Evolutionary conservation across 1,140 invertebrate species (phyloP).

Genomic region (Lepidostoma basale): DNA sequence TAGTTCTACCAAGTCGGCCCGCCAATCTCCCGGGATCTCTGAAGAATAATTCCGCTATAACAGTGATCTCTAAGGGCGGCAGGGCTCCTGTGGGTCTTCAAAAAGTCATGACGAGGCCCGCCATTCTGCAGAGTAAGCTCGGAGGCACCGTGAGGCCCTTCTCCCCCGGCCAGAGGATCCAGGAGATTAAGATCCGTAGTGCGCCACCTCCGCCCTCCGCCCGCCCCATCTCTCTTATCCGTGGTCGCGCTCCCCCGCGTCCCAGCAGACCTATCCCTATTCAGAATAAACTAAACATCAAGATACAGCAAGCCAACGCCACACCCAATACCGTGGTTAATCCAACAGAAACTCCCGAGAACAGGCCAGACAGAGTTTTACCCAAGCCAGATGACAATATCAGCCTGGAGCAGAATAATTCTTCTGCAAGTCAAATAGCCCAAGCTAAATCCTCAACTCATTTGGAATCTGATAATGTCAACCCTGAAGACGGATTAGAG

Average conservation of each 20-base stretch:
- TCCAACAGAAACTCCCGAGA: not conserved
- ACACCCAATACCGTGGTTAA: not conserved
- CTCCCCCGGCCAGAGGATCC: conserved; percentile 52
- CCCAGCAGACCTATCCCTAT: conserved; percentile 35
- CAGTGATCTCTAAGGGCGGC: conserved; percentile 66
- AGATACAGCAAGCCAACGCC: conserved; percentile 36
- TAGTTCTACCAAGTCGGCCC: conserved; percentile 51
- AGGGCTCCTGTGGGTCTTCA: conserved; percentile 54
- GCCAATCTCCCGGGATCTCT: conserved; percentile 65
- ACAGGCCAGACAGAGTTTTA: not conserved
- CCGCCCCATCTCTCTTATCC: conserved; percentile 31
- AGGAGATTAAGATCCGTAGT: conserved; percentile 48
- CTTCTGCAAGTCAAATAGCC: not conserved
- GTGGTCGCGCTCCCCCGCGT: conserved; percentile 23
- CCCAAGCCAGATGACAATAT: too few relatives aligned
- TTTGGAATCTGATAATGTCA: conserved; percentile 8
- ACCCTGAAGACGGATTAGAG: conserved; percentile 10
- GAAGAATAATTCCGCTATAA: conserved; percentile 71
- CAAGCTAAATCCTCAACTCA: too few relatives aligned
- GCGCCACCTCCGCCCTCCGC: not conserved
- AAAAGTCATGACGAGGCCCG: conserved; percentile 51
- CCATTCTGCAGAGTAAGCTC: conserved; percentile 51
- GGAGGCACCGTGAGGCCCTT: conserved; percentile 48
- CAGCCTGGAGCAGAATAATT: not conserved
- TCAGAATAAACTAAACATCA: conserved; percentile 42